Base-by-base conservation (phyloP, 2,888 invertebrate species). In the Drosophila affinis region DNA sequence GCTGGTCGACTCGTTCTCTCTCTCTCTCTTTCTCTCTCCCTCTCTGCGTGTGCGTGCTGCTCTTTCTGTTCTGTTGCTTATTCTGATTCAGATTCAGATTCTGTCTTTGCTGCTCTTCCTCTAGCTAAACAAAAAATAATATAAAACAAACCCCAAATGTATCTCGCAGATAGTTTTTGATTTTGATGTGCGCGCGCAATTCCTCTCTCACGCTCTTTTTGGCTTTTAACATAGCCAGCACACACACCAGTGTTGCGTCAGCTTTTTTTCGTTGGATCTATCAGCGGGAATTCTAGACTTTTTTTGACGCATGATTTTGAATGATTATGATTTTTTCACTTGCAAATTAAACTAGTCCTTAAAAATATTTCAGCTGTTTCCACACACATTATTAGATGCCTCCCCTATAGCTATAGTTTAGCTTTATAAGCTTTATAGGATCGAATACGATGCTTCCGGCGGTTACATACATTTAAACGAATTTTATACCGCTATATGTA, bases 81-180 rank as follows among this genome's bases (percentile, higher is more conserved):
- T 72, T 57, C 10, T 60, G 55, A 54, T 51, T 49, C 45, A 75
- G 64, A 68, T 81, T 39, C 39, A 39, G 70, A 72, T 78, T 72
- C 70, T 54, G 54, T 32, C 45, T 29, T 32, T 54, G 64, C 60
- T 59, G 52, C 81, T 84, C 82, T 75, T 84, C 88, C 81, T 79
- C 79, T 76, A 76, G 77, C 88, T 75, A 87, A 83, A 71, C 71
- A 74, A 75, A 75, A 71, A 46, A 62, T 56, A 60, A 65, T 74
- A 83, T 68, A 73, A 85, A 75, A 80, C 55, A 78, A 85, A 87
- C 61, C 73, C 73, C 75, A 88, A 88, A 88, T 84, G 83, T 89
- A 84, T 85, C 78, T 87, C 89, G 75, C 72, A 87, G 67, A 69
- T 68, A 60, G 81, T 81, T 83, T 86, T 78, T 78, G 68, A 87